A percentile compares a stretch with the other conserved stretches of the same genome.
Evolutionary conservation across 2,888 invertebrate genomes (phyloP).

Genomic region (Mesorhabditis belari): DNA sequence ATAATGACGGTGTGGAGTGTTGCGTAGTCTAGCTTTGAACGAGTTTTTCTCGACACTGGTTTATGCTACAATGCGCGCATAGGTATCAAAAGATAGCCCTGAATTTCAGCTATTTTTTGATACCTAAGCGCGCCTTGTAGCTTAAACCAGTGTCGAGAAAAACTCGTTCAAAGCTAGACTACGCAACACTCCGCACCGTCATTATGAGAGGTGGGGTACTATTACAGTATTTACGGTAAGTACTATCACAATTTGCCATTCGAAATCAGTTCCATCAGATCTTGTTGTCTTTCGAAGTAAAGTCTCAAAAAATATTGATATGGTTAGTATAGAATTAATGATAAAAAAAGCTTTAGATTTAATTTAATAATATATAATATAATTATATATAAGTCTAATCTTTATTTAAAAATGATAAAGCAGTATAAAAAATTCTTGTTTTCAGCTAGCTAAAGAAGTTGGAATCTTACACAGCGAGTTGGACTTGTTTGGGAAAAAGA

Average conservation of each 20-base stretch:
- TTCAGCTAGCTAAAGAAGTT: conserved; percentile 43
- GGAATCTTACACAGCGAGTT: conserved; percentile 70
- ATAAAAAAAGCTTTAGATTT: background rate
- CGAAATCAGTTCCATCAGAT: conserved; percentile 77
- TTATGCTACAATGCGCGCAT: too few relatives aligned
- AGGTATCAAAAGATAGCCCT: too few relatives aligned
- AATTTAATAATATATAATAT: background rate
- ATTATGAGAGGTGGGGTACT: too few relatives aligned
- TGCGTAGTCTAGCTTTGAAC: too few relatives aligned
- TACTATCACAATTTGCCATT: conserved; percentile 27
- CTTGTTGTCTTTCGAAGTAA: conserved; percentile 75
- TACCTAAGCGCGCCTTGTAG: too few relatives aligned
- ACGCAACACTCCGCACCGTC: too few relatives aligned
- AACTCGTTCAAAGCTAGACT: too few relatives aligned
- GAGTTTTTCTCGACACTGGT: too few relatives aligned
- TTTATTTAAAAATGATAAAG: conserved; percentile 64
- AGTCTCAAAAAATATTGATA: conserved; percentile 45
- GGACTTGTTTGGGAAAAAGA: conserved; percentile 82
- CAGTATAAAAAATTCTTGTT: background rate
- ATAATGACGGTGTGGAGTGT: too few relatives aligned
- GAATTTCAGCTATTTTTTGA: too few relatives aligned
- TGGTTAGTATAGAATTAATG: conserved; percentile 7
- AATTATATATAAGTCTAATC: conserved; percentile 89
- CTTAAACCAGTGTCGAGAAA: too few relatives aligned
- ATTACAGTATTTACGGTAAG: too few relatives aligned